A percentile compares a stretch with the other conserved stretches of the same genome.
Evolutionary conservation across 2,113 vertebrate species (phyloP).

Genomic region (Lynx canadensis): DNA sequence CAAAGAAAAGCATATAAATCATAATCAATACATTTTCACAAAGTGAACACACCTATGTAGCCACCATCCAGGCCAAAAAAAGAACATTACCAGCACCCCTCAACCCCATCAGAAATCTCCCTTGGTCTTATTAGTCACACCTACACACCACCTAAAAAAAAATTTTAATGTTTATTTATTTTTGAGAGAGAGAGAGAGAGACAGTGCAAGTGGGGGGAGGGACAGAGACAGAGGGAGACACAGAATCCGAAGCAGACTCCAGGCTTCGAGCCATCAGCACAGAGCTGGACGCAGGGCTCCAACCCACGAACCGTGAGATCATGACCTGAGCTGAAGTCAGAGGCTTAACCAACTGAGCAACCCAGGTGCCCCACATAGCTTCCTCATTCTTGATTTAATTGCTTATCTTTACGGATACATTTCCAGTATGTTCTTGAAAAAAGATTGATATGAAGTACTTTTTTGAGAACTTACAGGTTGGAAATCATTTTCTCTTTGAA

Average conservation of each 20-base stretch:
- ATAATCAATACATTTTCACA: neutral
- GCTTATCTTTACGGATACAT: neutral
- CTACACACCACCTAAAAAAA: too few species aligned
- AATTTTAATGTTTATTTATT: too few species aligned
- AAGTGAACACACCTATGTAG: neutral
- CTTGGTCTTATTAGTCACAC: neutral
- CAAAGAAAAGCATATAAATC: neutral
- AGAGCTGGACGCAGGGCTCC: too few species aligned
- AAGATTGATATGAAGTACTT: neutral
- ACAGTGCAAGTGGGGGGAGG: too few species aligned
- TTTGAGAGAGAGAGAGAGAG: too few species aligned
- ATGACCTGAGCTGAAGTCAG: too few species aligned
- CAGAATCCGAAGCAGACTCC: too few species aligned
- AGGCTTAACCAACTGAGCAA: too few species aligned
- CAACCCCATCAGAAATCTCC: neutral
- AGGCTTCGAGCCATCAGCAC: fast-evolving
- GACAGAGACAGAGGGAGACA: too few species aligned
- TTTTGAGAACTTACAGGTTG: neutral
- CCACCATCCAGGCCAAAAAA: neutral
- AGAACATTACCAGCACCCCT: neutral
- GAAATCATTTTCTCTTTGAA: neutral
- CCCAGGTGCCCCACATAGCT: neutral
- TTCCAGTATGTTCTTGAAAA: neutral
- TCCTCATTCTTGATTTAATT: neutral
- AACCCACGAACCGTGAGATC: too few species aligned